Conservation (phyloP, 2,797 vertebrate genomes). For the Melanotaenia pygmaea region DNA sequence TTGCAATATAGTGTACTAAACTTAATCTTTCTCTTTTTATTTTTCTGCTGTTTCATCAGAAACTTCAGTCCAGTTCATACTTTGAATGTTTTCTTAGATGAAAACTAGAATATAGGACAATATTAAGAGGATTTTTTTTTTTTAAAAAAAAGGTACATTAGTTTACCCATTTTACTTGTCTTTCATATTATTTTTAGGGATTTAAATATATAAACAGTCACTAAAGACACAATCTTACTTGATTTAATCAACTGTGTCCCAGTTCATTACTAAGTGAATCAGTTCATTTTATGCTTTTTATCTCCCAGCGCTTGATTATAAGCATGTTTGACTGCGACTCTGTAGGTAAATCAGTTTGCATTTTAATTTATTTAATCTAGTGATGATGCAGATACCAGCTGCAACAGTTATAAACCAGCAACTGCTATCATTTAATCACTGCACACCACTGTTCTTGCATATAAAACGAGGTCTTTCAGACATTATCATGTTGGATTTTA, state of each 20-base stretch:
- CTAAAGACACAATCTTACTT: constrained; percentile 12
- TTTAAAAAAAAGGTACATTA: too few species aligned
- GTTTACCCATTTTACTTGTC: too few species aligned
- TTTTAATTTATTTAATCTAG: constrained; percentile 42
- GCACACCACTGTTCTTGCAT: background rate
- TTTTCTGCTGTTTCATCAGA: too few species aligned
- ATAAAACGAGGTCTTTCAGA: constrained; percentile 23
- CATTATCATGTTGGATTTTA: background rate
- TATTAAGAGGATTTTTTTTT: too few species aligned
- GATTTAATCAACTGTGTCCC: constrained; percentile 7
- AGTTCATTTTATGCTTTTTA: constrained; percentile 21
- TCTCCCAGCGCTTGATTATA: constrained; percentile 13
- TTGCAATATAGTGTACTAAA: too few species aligned
- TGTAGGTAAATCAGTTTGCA: constrained; percentile 10
- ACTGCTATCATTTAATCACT: constrained; percentile 40
- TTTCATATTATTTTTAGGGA: background rate
- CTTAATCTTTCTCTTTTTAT: too few species aligned
- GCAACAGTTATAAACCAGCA: constrained; percentile 31
- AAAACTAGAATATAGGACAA: too few species aligned
- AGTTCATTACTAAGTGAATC: constrained; percentile 18
- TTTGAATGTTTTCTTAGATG: too few species aligned
- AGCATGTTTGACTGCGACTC: constrained; percentile 16
- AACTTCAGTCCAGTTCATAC: too few species aligned
- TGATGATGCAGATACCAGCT: constrained; percentile 25
- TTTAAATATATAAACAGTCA: background rate